Percentiles rank a stretch among this genome's conserved stretches.
Evolutionary conservation across 2,113 vertebrate species (phyloP).

Genomic region (Trogon melanurus): DNA sequence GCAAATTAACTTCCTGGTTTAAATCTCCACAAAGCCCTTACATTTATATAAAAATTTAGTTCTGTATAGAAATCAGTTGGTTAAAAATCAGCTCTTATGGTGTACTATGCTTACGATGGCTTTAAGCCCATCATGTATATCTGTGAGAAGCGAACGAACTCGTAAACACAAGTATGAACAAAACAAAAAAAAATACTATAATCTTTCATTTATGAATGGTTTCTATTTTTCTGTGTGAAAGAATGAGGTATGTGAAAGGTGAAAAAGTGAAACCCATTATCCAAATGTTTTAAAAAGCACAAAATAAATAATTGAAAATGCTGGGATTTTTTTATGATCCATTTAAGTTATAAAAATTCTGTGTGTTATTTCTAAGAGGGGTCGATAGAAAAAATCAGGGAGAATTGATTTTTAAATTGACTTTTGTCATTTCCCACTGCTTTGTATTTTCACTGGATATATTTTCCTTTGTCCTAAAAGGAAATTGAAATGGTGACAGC

Average conservation of each 20-base stretch:
- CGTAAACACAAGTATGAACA: background rate
- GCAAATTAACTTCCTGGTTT: background rate
- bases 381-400: background rate
- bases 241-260: background rate
- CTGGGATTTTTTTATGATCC: background rate
- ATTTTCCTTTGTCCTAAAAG: background rate
- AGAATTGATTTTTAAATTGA: constrained; percentile 51
- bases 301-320: constrained; percentile 47
- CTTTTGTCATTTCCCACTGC: background rate
- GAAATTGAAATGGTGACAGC: background rate
- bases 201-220: background rate
- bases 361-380: background rate
- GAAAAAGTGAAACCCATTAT: constrained; percentile 16
- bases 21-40: background rate
- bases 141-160: background rate
- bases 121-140: background rate
- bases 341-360: constrained; percentile 21
- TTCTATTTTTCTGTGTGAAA: background rate
- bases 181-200: background rate
- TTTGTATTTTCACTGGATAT: background rate
- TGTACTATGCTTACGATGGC: background rate
- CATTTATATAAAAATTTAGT: background rate
- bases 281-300: background rate
- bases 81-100: background rate
- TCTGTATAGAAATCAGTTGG: background rate